Conservation (phyloP, 92 coral and sea anemone genomes). For the Heliopora coerulea region DNA sequence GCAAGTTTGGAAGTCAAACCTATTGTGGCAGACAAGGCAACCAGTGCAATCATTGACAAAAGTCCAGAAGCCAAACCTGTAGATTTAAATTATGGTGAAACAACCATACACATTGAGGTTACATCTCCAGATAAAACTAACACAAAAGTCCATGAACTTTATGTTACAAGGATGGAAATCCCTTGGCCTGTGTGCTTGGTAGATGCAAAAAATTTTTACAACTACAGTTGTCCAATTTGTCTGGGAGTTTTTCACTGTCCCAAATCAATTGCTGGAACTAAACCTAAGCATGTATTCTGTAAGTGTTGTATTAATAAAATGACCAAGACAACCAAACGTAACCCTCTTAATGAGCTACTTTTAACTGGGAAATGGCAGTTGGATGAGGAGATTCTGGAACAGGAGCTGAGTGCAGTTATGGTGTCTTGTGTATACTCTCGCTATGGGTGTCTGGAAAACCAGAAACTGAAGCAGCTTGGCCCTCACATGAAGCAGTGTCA, state of each 20-base stretch:
- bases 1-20: conserved; percentile 64
- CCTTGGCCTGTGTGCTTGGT: conserved; percentile 57
- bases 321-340: conserved; percentile 86
- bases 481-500: conserved; percentile 71
- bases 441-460: conserved; percentile 76
- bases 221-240: conserved; percentile 82
- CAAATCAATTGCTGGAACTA: conserved; percentile 66
- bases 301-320: conserved; percentile 83
- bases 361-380: conserved; percentile 70
- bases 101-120: conserved; percentile 71
- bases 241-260: conserved; percentile 75
- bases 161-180: conserved; percentile 58
- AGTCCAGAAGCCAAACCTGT: conserved; percentile 57
- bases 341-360: conserved; percentile 77
- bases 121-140: conserved; percentile 79
- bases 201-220: conserved; percentile 44
- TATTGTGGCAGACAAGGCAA: conserved; percentile 75
- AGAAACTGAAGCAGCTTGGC: conserved; percentile 72
- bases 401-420: conserved; percentile 49
- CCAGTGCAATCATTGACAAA: conserved; percentile 63
- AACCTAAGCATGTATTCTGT: conserved; percentile 82
- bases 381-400: conserved; percentile 72
- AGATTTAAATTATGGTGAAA: conserved; percentile 75
- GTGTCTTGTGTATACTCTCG: conserved; percentile 68
- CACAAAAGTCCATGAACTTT: conserved; percentile 55